Base-by-base conservation (phyloP, 30 jellyfish, hydroid and myxozoan genomes). In the Nemopilema nomurai region DNA sequence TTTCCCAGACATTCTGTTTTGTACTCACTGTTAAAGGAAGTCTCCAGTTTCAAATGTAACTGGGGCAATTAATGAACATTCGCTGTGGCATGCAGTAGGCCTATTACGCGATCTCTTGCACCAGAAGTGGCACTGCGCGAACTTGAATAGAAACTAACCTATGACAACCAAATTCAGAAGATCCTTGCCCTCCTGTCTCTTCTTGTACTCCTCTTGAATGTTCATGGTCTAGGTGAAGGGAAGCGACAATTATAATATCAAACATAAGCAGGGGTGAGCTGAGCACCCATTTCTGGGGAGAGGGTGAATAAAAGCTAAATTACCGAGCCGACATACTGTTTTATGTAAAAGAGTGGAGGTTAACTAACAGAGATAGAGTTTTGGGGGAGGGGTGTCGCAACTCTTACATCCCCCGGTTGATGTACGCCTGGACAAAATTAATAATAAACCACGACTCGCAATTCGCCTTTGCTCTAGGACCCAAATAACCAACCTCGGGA, bases 121-220 rank as follows among this genome's bases (percentile, higher is more conserved):
- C 57, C 57, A 41, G 6, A 41, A 41, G 57, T 41, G 6, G 57
- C 57, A 3, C 57, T 41, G 57, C 13, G 57, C 57, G 6, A 41
- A 41, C 57, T 13, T 13, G 13, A 28, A 31, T 0, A 0, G 29
- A 30, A 18, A 49, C 81, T 1, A 89, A 94, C 99, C 99, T 0
- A 94, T 89, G 6, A 94, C 99, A 49, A 94, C 87, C 22, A 94
- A 67, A 82, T 94, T 94, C 50, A 94, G 86, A 32, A 89, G 91
- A 1, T 89, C 99, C 86, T 76, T 89, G 65, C 99, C 99, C 41
- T 89, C 97, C 71, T 90, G 99, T 31, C 99, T 84, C 51, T 94
- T 94, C 64, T 94, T 85, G 52, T 84, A 90, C 64, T 87, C 97
- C 27, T 72, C 88, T 29, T 49, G 67, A 24, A 94, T 79, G 77